Evolutionary conservation across 2,888 invertebrate species (phyloP), one percentile per base, ranked within the genome.

Genomic region (Pemphredon lugubris): DNA sequence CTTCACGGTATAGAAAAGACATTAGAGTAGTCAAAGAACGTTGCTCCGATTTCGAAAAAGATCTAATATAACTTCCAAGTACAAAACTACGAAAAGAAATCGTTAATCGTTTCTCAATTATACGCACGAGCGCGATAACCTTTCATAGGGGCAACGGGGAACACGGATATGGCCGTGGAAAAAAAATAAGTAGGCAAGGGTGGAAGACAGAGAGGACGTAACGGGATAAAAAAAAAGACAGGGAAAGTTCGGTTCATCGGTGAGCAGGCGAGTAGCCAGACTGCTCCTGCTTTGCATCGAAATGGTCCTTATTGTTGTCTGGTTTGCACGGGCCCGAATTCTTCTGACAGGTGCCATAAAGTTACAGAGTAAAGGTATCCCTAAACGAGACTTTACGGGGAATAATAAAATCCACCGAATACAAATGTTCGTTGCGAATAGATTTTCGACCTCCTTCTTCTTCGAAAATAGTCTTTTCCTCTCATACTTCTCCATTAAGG

Each of bases 241-340:
- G 65, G 61, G 63, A 59, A 60, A 69, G 68, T 69, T 61, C 58
- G 40, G 55, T 67, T 74, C 61, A 77, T 71, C 55, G 58, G 67
- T 37, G 55, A 63, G 64, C 55, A 60, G 54, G 37, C 65, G 61
- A 58, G 65, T 53, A 44, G 70, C 74, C 68, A 64, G 66, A 64
- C 64, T 51, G 54, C 64, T 59, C 74, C 78, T 79, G 76, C 69
- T 84, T 84, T 84, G 84, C 85, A 86, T 86, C 77, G 82, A 77
- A 86, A 86, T 86, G 77, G 80, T 78, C 75, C 81, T 86, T 83
- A 85, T 85, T 85, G 84, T 86, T 84, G 77, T 77, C 79, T 73
- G 79, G 73, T 74, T 83, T 72, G 81, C 77, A 70, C 74, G 67
- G 77, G 73, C 70, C 81, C 79, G 79, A 84, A 84, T 79, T 80